Conservation (phyloP, 2,797 vertebrate genomes). For the Platyrinchus mystaceus region DNA sequence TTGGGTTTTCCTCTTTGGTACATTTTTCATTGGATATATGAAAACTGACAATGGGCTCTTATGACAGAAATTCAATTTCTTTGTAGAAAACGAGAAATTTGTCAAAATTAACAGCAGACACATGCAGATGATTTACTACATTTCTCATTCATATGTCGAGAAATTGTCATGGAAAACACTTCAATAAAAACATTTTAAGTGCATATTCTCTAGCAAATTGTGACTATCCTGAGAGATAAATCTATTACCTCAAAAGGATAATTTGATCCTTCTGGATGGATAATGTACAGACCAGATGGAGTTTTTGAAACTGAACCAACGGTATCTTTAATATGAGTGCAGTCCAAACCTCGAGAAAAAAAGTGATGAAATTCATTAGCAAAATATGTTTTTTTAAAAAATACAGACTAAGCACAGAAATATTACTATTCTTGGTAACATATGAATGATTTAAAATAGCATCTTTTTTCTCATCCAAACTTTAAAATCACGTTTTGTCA, state of each 20-base stretch:
- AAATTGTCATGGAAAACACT: background rate
- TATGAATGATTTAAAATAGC: background rate
- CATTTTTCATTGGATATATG: background rate
- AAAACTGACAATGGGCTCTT: background rate
- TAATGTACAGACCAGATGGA: conserved; percentile 90
- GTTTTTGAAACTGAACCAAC: conserved; percentile 86
- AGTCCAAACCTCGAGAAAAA: conserved; percentile 82
- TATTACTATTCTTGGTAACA: background rate
- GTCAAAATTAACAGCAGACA: background rate
- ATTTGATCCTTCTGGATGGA: conserved; percentile 87
- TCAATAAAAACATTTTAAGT: background rate
- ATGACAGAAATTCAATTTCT: background rate
- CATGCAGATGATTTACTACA: background rate
- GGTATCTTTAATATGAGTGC: conserved; percentile 89
- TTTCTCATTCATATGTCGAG: background rate
- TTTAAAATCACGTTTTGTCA: background rate
- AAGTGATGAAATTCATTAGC: background rate
- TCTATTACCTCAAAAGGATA: conserved; percentile 88
- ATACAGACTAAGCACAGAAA: background rate
- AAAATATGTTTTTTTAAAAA: background rate
- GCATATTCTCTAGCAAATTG: conserved; percentile 3
- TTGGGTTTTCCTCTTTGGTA: background rate
- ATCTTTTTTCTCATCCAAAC: background rate
- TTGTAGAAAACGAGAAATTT: background rate
- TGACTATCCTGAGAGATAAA: background rate